These are phyloP conservation scores for Bellardia bayeri DNA, from an alignment of 2,888 invertebrate species.

Conservation along the genomic window DNA sequence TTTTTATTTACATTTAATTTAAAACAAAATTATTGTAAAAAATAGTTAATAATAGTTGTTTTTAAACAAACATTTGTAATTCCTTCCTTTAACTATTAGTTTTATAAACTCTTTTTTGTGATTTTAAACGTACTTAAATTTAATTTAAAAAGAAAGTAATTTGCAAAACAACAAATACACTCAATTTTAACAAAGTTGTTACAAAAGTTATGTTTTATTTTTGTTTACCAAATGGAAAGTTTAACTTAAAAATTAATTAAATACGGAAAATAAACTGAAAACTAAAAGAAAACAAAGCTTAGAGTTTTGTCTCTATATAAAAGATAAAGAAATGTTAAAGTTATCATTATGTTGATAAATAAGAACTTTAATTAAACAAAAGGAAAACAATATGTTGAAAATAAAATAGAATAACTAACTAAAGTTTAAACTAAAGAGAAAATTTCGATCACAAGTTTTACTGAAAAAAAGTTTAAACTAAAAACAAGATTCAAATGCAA, in stretches of 20 bases:
- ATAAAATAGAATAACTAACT: no score
- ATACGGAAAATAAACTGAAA: not conserved
- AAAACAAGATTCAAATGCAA: no score
- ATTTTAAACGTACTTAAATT: not conserved
- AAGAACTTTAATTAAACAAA: no score
- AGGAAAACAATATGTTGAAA: no score
- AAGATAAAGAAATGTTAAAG: no score
- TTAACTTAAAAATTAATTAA: not conserved
- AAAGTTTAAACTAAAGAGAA: no score
- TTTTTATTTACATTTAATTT: not conserved
- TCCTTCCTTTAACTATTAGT: not conserved
- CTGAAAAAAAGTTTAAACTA: no score
- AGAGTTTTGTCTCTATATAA: no score
- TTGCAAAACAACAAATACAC: not conserved
- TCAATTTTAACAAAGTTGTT: not conserved
- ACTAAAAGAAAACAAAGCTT: not conserved
- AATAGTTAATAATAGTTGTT: not conserved
- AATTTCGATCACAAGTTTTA: no score
- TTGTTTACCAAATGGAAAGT: not conserved
- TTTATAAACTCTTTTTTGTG: conserved; percentile 15
- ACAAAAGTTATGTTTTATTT: not conserved
- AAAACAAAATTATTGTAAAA: not conserved
- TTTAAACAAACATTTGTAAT: not conserved
- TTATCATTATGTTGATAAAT: no score
- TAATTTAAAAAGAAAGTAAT: not conserved